These are phyloP conservation scores for Atethmia centrago DNA, from an alignment of 2,888 invertebrate genomes.

Conservation along the genomic window DNA sequence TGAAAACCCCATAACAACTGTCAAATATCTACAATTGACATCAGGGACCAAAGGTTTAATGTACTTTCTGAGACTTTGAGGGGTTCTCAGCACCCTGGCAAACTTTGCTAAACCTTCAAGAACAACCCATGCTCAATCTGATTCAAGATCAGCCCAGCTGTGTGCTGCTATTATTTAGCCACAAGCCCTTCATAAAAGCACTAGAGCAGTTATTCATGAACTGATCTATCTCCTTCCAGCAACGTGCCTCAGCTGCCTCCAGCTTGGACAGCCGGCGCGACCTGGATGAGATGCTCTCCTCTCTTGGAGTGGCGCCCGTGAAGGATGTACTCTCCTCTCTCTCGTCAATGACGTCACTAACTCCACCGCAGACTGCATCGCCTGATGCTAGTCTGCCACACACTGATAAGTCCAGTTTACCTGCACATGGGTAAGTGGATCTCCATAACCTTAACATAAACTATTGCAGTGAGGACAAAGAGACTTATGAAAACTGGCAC, in stretches of 20 bases:
- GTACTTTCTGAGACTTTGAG: no score
- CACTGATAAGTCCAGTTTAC: conserved; percentile 89
- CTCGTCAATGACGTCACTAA: conserved; percentile 94
- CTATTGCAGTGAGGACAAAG: not conserved
- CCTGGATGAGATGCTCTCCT: conserved; percentile 96
- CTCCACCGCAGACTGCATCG: conserved; percentile 95
- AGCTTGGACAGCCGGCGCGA: conserved; percentile 91
- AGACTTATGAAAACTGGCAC: not conserved
- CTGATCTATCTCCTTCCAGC: conserved; percentile 69
- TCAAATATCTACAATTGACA: no score
- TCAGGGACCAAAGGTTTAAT: no score
- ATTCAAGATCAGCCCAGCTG: no score
- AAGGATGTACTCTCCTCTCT: conserved; percentile 96
- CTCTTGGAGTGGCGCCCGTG: conserved; percentile 96
- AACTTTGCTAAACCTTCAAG: no score
- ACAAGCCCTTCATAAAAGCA: no score
- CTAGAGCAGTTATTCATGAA: not conserved
- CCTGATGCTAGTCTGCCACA: conserved; percentile 95
- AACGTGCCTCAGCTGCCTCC: conserved; percentile 88
- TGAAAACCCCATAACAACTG: no score
- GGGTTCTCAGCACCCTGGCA: no score
- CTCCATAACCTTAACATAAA: not conserved
- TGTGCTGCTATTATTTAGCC: no score
- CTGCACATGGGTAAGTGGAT: conserved; percentile 79
- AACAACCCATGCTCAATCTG: no score